These are phyloP conservation scores for Trichomalopsis sarcophagae DNA, from an alignment of 1,140 invertebrate genomes.

Conservation along the genomic window DNA sequence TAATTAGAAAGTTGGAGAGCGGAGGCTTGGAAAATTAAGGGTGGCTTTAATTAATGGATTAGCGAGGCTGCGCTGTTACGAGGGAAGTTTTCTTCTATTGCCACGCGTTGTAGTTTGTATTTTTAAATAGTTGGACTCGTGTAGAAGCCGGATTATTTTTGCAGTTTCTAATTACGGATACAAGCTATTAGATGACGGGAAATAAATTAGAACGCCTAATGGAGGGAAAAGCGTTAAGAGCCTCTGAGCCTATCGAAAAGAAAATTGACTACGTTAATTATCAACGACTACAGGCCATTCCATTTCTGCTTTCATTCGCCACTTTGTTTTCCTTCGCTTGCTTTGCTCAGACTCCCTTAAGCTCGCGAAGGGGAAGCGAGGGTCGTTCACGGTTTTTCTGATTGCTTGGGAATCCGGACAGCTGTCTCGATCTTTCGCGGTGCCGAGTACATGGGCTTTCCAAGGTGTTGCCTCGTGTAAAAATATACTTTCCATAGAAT, in stretches of 20 bases:
- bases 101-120: neutral
- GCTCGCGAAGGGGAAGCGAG: neutral
- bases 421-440: conserved; percentile 56
- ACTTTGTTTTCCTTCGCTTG: neutral
- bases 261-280: conserved; percentile 20
- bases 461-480: too few relatives aligned
- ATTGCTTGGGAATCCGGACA: conserved; percentile 60
- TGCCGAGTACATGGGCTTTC: neutral
- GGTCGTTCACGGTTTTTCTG: conserved; percentile 56
- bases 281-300: neutral
- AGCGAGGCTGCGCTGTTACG: neutral
- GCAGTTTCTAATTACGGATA: neutral
- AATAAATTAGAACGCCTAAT: neutral
- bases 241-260: neutral
- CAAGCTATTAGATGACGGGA: neutral
- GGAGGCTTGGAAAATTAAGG: conserved; percentile 3
- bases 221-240: too few relatives aligned
- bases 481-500: too few relatives aligned
- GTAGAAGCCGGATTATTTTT: neutral
- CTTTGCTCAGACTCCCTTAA: neutral
- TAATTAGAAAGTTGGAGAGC: conserved; percentile 7
- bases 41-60: conserved; percentile 10
- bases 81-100: neutral
- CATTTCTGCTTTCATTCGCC: neutral
- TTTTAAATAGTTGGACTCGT: neutral